Conservation (phyloP, 2,797 vertebrate species). For the Poliocrania exsul region DNA sequence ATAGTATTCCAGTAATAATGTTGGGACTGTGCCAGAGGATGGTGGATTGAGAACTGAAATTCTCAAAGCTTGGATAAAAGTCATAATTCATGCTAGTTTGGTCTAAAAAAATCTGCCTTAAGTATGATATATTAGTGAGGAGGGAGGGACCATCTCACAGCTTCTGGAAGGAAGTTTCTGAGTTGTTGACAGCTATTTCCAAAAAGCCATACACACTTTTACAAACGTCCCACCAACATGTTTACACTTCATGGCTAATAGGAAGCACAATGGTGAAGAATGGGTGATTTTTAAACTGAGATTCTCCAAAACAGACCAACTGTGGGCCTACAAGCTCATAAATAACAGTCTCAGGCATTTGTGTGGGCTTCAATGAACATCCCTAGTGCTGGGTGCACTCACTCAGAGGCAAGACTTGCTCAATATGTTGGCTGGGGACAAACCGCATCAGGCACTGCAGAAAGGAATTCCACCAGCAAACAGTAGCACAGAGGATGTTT, state of each 20-base stretch:
- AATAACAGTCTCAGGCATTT: background rate
- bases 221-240: background rate
- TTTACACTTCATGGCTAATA: background rate
- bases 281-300: background rate
- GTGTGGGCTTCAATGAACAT: background rate
- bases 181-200: background rate
- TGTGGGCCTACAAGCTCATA: background rate
- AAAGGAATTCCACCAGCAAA: slow-evolving; percentile 31
- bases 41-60: background rate
- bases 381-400: background rate
- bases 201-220: background rate
- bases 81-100: background rate
- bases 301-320: background rate
- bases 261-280: background rate
- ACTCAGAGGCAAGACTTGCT: background rate
- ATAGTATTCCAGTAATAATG: background rate
- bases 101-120: background rate
- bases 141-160: background rate
- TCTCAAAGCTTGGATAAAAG: background rate
- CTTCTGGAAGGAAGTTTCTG: background rate
- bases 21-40: background rate
- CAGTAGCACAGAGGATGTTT: slow-evolving; percentile 4
- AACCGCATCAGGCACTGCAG: background rate
- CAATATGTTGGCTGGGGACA: background rate
- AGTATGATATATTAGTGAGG: background rate